phyloP scores from a whole-genome alignment of 2,888 invertebrate genomes.

The Drosophila engyochracea region DNA sequence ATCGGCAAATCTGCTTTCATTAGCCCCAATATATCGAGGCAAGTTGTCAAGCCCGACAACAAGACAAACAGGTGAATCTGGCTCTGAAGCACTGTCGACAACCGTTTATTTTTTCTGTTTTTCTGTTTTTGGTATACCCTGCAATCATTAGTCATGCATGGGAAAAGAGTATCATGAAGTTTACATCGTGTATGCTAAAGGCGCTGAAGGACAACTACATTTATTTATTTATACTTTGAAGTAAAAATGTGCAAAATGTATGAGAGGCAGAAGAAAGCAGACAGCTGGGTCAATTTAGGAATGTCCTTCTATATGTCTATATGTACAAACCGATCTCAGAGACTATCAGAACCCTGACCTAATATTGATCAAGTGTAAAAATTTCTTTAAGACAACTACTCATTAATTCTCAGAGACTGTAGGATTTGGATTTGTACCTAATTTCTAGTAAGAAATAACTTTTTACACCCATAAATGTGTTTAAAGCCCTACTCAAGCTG shows the following conservation, averaged over 20 bases:
- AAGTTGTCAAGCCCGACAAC: slow-evolving; percentile 18
- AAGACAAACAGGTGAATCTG: slow-evolving; percentile 19
- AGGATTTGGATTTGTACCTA: not conserved
- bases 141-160: not conserved
- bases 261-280: not conserved
- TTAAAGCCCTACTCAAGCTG: not conserved
- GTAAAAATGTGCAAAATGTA: not conserved
- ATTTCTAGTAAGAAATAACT: not conserved
- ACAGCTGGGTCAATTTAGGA: not conserved
- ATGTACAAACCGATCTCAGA: too few species aligned
- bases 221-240: not conserved
- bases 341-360: too few species aligned
- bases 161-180: not conserved
- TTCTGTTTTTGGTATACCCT: not conserved
- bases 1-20: slow-evolving; percentile 43
- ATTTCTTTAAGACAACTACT: not conserved
- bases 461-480: not conserved
- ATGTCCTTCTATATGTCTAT: not conserved
- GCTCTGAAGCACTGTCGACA: slow-evolving; percentile 30
- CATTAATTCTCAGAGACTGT: not conserved
- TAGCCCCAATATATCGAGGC: slow-evolving; percentile 44
- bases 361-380: not conserved
- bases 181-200: not conserved
- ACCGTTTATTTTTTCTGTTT: not conserved
- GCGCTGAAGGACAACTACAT: not conserved